Evolutionary conservation across 2,888 invertebrate genomes (phyloP).

Genomic region (Rhogogaster chlorosoma): DNA sequence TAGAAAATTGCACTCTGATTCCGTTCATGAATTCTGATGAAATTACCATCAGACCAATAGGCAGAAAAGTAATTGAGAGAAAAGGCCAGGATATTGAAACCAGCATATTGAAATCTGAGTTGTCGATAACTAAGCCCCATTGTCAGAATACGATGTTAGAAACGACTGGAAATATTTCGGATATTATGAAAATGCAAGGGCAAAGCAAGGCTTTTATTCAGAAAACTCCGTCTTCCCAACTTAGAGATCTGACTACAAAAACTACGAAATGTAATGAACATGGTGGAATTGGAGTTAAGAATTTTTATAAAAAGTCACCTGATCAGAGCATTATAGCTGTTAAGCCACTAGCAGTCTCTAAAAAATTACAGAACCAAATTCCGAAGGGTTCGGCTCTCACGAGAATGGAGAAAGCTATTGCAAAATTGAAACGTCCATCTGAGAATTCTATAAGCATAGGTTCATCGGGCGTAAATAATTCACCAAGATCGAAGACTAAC

Average conservation of each 20-base stretch:
- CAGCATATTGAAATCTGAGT: constrained; percentile 6
- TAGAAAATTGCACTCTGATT: constrained; percentile 16
- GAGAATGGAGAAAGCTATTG: constrained; percentile 8
- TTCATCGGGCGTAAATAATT: background rate
- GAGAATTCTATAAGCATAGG: background rate
- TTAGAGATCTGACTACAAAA: background rate
- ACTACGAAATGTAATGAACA: background rate
- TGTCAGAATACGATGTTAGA: background rate
- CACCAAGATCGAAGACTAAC: background rate
- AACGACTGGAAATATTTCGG: background rate
- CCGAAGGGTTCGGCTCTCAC: background rate
- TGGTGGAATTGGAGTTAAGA: background rate
- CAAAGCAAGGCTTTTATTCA: background rate
- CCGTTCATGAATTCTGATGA: constrained; percentile 39
- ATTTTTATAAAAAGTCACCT: constrained; percentile 33
- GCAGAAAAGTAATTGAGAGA: background rate
- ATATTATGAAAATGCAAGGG: background rate
- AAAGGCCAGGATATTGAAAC: background rate
- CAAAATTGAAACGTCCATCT: background rate
- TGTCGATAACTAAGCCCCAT: constrained; percentile 6
- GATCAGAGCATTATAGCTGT: background rate
- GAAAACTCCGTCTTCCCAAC: constrained; percentile 6
- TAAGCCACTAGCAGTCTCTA: background rate
- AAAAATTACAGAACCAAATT: background rate
- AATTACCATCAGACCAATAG: constrained; percentile 40